A percentile compares a stretch with the other conserved stretches of the same genome.
phyloP scores from a whole-genome alignment of 2,888 invertebrate species.

The Anaspis maculata region DNA sequence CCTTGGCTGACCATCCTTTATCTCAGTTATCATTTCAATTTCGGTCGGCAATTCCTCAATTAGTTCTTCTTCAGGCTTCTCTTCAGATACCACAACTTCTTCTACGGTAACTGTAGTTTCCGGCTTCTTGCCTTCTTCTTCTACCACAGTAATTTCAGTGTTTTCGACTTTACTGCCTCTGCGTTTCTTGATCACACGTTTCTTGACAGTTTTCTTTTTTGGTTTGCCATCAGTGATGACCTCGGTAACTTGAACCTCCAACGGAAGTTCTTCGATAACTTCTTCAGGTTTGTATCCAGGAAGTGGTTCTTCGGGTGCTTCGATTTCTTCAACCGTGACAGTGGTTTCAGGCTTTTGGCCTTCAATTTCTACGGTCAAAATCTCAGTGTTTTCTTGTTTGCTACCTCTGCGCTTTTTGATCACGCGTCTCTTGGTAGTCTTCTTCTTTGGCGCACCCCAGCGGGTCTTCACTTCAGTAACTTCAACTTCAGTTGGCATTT shows the following conservation, averaged over 20 bases:
- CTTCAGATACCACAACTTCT: constrained; percentile 15
- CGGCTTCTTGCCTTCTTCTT: constrained; percentile 41
- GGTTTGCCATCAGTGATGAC: constrained; percentile 12
- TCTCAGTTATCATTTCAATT: constrained; percentile 14
- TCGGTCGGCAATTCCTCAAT: constrained; percentile 28
- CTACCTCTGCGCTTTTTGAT: constrained; percentile 33
- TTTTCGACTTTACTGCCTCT: constrained; percentile 39
- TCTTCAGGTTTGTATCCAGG: constrained; percentile 9
- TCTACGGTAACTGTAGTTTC: constrained; percentile 31
- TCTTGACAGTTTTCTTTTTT: constrained; percentile 1
- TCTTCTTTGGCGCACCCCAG: constrained; percentile 27
- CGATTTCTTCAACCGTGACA: constrained; percentile 37
- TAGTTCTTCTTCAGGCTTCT: constrained; percentile 12
- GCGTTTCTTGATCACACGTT: constrained; percentile 34
- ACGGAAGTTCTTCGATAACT: constrained; percentile 29
- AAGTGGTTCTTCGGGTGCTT: constrained; percentile 25
- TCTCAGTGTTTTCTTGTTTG: constrained; percentile 36
- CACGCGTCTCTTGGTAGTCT: constrained; percentile 30
- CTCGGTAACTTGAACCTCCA: constrained; percentile 26
- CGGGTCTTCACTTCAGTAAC: constrained; percentile 15
- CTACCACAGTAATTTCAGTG: constrained; percentile 42
- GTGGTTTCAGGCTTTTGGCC: constrained; percentile 40
- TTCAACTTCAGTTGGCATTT: constrained; percentile 25
- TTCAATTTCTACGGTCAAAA: constrained; percentile 44
- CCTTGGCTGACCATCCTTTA: constrained; percentile 16